Evolutionary conservation across 2,113 vertebrate species (phyloP).

Genomic region (Sisor rabdophorus): DNA sequence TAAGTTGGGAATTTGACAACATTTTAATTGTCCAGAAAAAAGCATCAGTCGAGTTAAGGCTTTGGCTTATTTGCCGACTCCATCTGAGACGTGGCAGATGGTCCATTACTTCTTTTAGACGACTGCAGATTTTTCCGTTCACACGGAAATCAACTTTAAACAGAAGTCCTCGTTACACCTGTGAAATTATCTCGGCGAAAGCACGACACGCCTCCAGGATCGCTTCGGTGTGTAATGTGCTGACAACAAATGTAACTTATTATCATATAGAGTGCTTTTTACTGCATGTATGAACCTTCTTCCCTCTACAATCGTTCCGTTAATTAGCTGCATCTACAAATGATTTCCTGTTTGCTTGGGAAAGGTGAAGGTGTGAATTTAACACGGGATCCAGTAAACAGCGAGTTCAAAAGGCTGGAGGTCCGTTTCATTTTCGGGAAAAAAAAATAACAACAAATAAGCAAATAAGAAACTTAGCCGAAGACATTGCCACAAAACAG

Average conservation of each 20-base stretch:
- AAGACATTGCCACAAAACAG: too few relatives aligned
- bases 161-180: constrained; percentile 8
- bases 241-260: constrained; percentile 27
- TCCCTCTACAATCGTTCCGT: constrained; percentile 4
- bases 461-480: too few relatives aligned
- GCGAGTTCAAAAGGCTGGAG: too few relatives aligned
- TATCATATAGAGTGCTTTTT: constrained; percentile 32
- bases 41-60: too few relatives aligned
- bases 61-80: constrained; percentile 11
- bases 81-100: background rate
- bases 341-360: background rate
- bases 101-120: background rate
- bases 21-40: background rate
- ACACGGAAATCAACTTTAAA: background rate
- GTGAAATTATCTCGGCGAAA: constrained; percentile 1
- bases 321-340: constrained; percentile 21
- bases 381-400: background rate
- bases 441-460: too few relatives aligned
- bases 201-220: constrained; percentile 10
- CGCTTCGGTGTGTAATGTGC: constrained; percentile 20
- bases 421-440: too few relatives aligned
- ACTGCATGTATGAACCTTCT: constrained; percentile 9
- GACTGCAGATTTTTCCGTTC: background rate
- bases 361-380: background rate
- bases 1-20: background rate